A percentile compares a stretch with the other conserved stretches of the same genome.
Conservation (phyloP, 1,140 invertebrate genomes). For the Monochamus saltuarius region DNA sequence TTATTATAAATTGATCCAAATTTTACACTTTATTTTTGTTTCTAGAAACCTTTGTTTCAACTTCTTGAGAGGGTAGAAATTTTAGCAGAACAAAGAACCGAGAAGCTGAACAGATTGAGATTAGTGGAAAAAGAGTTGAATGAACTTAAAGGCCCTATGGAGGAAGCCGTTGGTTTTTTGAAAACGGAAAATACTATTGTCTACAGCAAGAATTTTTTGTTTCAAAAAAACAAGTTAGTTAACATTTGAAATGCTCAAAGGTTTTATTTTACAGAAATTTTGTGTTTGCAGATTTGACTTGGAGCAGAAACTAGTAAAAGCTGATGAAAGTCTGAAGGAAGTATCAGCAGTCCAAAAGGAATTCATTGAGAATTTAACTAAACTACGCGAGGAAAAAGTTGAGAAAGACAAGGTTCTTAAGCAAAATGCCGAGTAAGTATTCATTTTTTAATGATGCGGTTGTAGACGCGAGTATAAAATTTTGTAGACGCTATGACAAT, state of each 20-base stretch:
- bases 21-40: slow-evolving; percentile 24
- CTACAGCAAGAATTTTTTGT: slow-evolving; percentile 66
- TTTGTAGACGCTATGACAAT: slow-evolving; percentile 57
- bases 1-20: background rate
- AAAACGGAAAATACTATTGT: slow-evolving; percentile 76
- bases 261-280: slow-evolving; percentile 1
- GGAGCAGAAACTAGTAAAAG: slow-evolving; percentile 32
- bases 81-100: slow-evolving; percentile 74
- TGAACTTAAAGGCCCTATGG: slow-evolving; percentile 80
- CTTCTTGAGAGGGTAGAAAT: slow-evolving; percentile 75
- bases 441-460: background rate
- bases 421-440: slow-evolving; percentile 33
- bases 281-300: slow-evolving; percentile 37
- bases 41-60: slow-evolving; percentile 76
- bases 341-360: slow-evolving; percentile 38
- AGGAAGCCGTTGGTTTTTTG: slow-evolving; percentile 82
- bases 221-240: slow-evolving; percentile 69
- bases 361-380: slow-evolving; percentile 43
- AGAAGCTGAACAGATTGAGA: slow-evolving; percentile 88
- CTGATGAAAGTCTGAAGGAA: slow-evolving; percentile 36
- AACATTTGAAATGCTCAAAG: background rate
- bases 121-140: slow-evolving; percentile 89
- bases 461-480: slow-evolving; percentile 19
- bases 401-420: slow-evolving; percentile 38
- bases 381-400: slow-evolving; percentile 32